These are phyloP conservation scores for Meleagris gallopavo DNA, from an alignment of 2,113 vertebrate species.

Conservation along the genomic window DNA sequence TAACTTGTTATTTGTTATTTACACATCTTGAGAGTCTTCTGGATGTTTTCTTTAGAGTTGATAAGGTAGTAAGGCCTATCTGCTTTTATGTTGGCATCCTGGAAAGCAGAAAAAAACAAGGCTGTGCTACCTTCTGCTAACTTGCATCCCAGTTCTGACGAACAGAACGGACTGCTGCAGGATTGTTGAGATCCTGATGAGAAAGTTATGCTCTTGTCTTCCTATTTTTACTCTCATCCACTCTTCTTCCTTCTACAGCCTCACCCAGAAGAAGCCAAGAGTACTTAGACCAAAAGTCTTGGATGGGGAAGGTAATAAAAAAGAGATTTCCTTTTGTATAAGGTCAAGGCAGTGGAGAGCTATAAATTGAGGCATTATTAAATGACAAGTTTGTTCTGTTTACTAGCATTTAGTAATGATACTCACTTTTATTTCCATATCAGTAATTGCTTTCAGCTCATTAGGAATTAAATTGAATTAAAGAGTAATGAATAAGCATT, in stretches of 20 bases:
- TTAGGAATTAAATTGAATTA: background rate
- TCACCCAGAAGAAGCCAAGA: background rate
- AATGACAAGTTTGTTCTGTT: background rate
- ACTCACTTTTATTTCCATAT: background rate
- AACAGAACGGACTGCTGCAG: background rate
- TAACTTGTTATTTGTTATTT: background rate
- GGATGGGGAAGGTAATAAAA: background rate
- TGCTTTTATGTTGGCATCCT: background rate
- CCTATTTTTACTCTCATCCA: background rate
- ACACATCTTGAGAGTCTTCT: background rate
- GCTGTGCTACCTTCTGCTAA: background rate
- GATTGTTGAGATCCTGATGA: background rate
- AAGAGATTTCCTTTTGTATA: background rate
- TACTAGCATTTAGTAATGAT: background rate
- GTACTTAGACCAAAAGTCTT: background rate
- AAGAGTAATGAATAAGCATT: background rate
- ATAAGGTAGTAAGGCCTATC: background rate
- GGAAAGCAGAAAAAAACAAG: background rate
- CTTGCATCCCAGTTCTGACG: background rate
- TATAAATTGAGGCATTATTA: background rate
- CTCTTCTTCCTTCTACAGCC: background rate
- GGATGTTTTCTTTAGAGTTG: background rate
- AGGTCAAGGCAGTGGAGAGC: background rate
- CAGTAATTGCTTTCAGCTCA: constrained; percentile 10
- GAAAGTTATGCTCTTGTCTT: background rate